Conservation (phyloP, 1,140 invertebrate species). For the Phymorhynchus buccinoides region DNA sequence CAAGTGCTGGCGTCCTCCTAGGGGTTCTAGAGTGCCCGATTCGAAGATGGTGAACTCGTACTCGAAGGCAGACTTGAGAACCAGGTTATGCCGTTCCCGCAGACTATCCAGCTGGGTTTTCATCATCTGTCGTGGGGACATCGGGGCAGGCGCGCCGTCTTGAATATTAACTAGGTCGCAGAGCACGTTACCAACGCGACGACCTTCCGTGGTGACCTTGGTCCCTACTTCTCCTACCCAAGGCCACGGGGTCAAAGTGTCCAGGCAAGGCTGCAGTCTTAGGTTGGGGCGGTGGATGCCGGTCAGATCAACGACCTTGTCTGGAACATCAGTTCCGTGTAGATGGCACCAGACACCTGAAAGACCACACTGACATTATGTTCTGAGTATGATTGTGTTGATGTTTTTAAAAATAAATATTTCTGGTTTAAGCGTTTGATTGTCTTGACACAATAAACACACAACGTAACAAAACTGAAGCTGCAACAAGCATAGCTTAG, state of each 20-base stretch:
- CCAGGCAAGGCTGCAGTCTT: not conserved
- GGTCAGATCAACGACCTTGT: no score
- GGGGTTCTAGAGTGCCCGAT: not conserved
- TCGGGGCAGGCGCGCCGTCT: not conserved
- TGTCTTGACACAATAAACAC: no score
- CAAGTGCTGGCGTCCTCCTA: not conserved
- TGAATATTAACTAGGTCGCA: not conserved
- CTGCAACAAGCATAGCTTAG: no score
- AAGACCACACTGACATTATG: no score
- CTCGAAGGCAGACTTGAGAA: constrained; percentile 40
- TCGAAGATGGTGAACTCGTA: constrained; percentile 38
- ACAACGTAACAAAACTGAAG: no score
- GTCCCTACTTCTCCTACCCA: no score
- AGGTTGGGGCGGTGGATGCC: constrained; percentile 2
- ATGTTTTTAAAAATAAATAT: no score
- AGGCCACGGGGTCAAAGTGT: constrained; percentile 26
- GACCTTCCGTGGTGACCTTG: no score
- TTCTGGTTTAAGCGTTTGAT: no score
- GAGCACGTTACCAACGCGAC: constrained; percentile 16
- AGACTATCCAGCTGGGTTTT: not conserved
- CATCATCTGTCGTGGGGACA: constrained; percentile 23
- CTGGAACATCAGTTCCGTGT: no score
- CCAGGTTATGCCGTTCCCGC: constrained; percentile 19
- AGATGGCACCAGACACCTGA: no score
- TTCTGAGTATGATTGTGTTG: no score